phyloP scores from a whole-genome alignment of 2,888 invertebrate genomes.

The Limnephilus rhombicus region DNA sequence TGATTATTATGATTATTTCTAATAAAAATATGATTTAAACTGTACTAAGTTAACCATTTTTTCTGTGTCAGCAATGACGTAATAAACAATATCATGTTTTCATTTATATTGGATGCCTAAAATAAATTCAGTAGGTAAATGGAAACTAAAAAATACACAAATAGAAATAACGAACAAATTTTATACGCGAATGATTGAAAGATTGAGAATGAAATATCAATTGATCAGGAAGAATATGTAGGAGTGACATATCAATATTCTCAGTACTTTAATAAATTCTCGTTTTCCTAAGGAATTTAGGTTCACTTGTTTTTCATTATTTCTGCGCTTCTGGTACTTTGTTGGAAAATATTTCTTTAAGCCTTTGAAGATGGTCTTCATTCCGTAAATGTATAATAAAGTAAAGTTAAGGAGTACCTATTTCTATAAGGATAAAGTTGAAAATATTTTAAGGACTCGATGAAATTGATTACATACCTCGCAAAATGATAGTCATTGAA shows the following conservation, averaged over 20 bases:
- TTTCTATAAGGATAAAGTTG: background rate
- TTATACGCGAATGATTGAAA: background rate
- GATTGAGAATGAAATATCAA: background rate
- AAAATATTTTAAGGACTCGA: background rate
- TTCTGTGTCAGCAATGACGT: too few species aligned
- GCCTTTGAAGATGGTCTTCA: background rate
- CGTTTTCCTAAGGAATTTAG: background rate
- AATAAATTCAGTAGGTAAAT: background rate
- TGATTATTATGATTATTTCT: too few species aligned
- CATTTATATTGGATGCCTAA: background rate
- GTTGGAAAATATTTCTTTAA: background rate
- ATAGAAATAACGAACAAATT: background rate
- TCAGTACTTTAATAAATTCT: background rate
- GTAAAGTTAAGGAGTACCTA: too few species aligned
- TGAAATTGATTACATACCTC: conserved; percentile 20
- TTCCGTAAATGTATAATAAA: background rate
- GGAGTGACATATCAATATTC: background rate
- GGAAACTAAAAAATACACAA: background rate
- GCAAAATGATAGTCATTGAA: conserved; percentile 10
- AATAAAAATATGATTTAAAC: too few species aligned
- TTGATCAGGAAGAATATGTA: background rate
- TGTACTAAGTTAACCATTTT: too few species aligned
- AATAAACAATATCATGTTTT: too few species aligned
- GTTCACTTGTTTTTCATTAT: background rate
- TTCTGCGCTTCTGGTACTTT: background rate